Percentiles rank a stretch among this genome's conserved stretches.
phyloP scores from a whole-genome alignment of 2,113 vertebrate genomes.

The Cnemophilus loriae region DNA sequence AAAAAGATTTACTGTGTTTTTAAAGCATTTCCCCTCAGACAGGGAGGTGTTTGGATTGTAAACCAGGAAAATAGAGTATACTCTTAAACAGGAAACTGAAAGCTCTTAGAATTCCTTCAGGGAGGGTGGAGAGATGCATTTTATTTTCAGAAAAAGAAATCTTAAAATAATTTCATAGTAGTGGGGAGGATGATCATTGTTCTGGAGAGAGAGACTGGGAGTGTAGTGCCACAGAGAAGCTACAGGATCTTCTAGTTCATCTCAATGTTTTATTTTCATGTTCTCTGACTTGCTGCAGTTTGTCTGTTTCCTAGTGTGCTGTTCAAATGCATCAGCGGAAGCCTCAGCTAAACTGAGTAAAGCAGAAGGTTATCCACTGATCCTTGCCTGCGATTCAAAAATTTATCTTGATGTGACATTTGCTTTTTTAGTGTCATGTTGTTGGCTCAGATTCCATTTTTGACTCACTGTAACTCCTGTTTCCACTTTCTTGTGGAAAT shows the following conservation, averaged over 20 bases:
- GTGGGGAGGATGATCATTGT: neutral
- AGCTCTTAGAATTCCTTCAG: neutral
- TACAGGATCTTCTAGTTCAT: neutral
- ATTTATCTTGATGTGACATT: neutral
- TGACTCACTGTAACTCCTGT: neutral
- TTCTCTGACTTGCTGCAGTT: neutral
- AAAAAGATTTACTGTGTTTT: neutral
- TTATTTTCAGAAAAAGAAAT: neutral
- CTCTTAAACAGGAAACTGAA: neutral
- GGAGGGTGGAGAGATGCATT: neutral
- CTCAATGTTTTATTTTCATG: neutral
- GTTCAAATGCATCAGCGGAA: neutral
- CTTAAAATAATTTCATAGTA: neutral
- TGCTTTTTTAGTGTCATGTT: neutral
- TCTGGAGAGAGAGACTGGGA: neutral
- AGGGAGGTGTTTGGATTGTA: neutral
- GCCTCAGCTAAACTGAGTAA: neutral
- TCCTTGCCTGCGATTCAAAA: neutral
- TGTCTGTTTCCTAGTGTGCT: neutral
- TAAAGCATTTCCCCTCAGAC: neutral
- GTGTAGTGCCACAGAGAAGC: neutral
- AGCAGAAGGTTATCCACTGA: neutral
- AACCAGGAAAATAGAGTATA: neutral
- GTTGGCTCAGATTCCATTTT: neutral
- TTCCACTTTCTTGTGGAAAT: neutral